Base-by-base conservation (phyloP, 2,797 vertebrate species). In the Gallirallus australis region DNA sequence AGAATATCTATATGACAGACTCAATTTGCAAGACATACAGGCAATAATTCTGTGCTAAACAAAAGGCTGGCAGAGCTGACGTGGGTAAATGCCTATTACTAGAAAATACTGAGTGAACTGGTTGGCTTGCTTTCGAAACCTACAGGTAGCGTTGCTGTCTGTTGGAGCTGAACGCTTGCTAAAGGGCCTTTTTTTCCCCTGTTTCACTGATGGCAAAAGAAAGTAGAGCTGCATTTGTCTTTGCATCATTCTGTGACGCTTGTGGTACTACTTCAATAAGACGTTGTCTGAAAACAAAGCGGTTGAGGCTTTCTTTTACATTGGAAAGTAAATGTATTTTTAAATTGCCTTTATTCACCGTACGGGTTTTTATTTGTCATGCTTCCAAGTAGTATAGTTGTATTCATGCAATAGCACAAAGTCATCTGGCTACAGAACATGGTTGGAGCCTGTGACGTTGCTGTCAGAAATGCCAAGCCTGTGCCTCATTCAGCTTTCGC, bases 71-170 rank as follows among this genome's bases (percentile, higher is more conserved):
- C 56, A 25, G 27, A 60, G 59, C 72, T 93, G 78, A 61, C 5
- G 4, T 53, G 81, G 57, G 54, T 79, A 87, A 91, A 93, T 76
- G 79, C 64, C 61, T 85, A 8, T 93, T 90, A 70, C 61, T 89
- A 71, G 90, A 91, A 92, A 94, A 93, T 39, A 47, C 35, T 72
- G 63, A 93, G 56, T 82, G 64, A 94, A 64, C 73, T 7, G 19
- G 21, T 79, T 96, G 82, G 75, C 93, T 92, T 92, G 68, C 82
- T 93, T 90, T 93, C 92, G 82, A 77, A 93, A 76, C 40, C 81
- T 94, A 78, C 94, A 92, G 90, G 79, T 60, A 69, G 7, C 31
- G 30, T 14, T 79, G 68, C 66, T 72, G 93, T 82, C 42, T 59
- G 0, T 30, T 86, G 53, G 65, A 95, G 63, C 65, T 71, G 63